These are phyloP conservation scores for Theristicus caerulescens DNA, from an alignment of 2,113 vertebrate species.

Conservation along the genomic window DNA sequence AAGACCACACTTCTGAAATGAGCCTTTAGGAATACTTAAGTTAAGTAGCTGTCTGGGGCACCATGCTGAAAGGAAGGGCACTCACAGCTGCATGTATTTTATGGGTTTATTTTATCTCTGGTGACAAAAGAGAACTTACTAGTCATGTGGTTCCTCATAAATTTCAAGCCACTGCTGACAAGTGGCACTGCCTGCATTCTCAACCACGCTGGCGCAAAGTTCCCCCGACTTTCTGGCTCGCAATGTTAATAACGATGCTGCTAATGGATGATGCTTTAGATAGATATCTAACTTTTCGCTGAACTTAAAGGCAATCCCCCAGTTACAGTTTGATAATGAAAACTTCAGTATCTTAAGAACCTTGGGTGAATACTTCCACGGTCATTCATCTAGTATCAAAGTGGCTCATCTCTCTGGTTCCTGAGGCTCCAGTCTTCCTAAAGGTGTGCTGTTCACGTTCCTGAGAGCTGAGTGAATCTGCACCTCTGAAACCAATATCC, in stretches of 20 bases:
- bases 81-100: neutral
- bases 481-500: neutral
- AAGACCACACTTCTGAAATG: neutral
- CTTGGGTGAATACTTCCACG: neutral
- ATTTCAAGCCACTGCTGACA: slow-evolving; percentile 1
- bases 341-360: neutral
- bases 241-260: rapidly evolving
- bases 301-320: neutral
- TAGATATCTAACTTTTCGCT: neutral
- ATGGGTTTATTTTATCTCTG: slow-evolving; percentile 40
- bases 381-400: neutral
- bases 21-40: neutral
- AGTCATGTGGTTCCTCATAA: neutral
- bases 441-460: neutral
- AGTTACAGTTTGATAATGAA: neutral
- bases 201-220: neutral
- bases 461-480: neutral
- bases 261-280: neutral
- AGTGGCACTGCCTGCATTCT: neutral
- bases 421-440: neutral
- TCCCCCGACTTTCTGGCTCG: neutral
- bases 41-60: slow-evolving; percentile 14
- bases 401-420: neutral
- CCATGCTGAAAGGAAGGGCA: slow-evolving; percentile 2
- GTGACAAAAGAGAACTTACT: neutral